Percentiles rank a stretch among this genome's conserved stretches.
Evolutionary conservation across 2,888 invertebrate genomes (phyloP).

Genomic region (Tetramorium bicarinatum): DNA sequence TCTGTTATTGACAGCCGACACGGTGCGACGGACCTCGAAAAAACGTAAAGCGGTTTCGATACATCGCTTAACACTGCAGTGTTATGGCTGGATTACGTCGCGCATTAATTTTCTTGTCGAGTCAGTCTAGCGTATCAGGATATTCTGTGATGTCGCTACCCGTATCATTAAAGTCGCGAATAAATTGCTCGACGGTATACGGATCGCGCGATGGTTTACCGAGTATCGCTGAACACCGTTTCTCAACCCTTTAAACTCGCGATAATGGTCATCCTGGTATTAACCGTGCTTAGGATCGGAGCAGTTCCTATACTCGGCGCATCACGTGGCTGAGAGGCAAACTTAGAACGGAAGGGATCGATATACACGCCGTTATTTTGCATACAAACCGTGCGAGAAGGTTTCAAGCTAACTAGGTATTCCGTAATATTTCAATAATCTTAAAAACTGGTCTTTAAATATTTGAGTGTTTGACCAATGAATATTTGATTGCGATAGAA

Average conservation of each 20-base stretch:
- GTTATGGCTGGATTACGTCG: constrained; percentile 48
- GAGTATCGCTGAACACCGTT: constrained; percentile 45
- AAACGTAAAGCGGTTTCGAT: constrained; percentile 3
- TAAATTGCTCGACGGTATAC: constrained; percentile 49
- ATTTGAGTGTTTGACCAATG: not conserved
- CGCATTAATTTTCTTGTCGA: constrained; percentile 62
- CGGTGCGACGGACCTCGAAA: not conserved
- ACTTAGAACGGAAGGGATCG: constrained; percentile 46
- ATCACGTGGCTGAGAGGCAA: constrained; percentile 43
- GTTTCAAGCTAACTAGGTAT: constrained; percentile 4
- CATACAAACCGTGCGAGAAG: constrained; percentile 25
- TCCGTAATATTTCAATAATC: constrained; percentile 29
- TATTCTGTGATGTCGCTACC: constrained; percentile 56
- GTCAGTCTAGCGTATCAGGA: constrained; percentile 46
- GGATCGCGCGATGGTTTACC: constrained; percentile 40
- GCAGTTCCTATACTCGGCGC: constrained; percentile 10
- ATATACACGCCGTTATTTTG: constrained; percentile 48
- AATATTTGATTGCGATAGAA: not conserved
- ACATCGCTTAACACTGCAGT: constrained; percentile 20
- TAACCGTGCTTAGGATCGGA: constrained; percentile 42
- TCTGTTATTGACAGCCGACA: constrained; percentile 30
- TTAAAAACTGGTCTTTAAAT: not conserved
- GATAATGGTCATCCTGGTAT: constrained; percentile 45
- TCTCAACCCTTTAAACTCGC: constrained; percentile 39
- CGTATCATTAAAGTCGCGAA: constrained; percentile 52